Evolutionary conservation across 2,888 invertebrate species (phyloP).

Genomic region (Sminthurides aquaticus): DNA sequence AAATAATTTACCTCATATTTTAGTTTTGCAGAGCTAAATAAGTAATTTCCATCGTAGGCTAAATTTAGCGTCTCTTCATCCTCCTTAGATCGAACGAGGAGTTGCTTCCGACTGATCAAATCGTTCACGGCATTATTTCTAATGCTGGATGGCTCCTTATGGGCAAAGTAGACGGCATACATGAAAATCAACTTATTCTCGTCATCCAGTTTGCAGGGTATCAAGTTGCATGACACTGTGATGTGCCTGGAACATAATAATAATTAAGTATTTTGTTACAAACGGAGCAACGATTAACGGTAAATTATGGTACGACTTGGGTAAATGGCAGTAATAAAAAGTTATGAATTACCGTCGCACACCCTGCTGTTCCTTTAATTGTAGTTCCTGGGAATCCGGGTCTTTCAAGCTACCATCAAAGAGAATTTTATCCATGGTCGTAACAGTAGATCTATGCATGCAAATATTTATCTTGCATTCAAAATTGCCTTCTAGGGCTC

Average conservation of each 20-base stretch:
- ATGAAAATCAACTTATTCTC: background rate
- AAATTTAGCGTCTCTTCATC: background rate
- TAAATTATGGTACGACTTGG: too few species aligned
- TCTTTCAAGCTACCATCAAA: too few species aligned
- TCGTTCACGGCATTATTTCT: background rate
- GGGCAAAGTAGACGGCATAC: constrained; percentile 8
- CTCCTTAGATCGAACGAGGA: background rate
- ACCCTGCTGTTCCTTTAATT: too few species aligned
- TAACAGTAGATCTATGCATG: too few species aligned
- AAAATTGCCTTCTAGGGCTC: too few species aligned
- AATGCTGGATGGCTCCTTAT: background rate
- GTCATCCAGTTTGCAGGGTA: background rate
- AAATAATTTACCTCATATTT: background rate
- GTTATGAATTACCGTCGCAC: too few species aligned
- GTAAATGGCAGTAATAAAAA: too few species aligned
- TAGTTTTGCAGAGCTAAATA: background rate
- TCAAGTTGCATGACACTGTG: constrained; percentile 1
- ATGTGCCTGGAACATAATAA: background rate
- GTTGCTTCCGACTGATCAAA: background rate
- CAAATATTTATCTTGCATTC: too few species aligned
- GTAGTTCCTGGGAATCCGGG: too few species aligned
- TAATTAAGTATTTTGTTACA: too few species aligned
- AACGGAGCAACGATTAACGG: too few species aligned
- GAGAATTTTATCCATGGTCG: too few species aligned
- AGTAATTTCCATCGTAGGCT: background rate